Base-by-base conservation (phyloP, 2,113 vertebrate species). In the Probosciger aterrimus region DNA sequence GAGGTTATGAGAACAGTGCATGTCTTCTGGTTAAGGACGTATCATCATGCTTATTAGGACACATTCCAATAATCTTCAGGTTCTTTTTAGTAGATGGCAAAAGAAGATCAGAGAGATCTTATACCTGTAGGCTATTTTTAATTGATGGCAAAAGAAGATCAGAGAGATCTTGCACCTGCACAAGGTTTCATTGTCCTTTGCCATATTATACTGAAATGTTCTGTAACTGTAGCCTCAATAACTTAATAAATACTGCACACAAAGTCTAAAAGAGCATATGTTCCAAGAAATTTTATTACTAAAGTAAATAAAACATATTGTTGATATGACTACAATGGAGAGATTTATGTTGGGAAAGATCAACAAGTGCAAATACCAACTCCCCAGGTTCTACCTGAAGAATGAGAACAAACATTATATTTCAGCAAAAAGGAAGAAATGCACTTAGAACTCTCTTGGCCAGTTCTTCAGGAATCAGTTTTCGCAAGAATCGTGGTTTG, bases 271-370 rank as follows among this genome's bases (percentile, higher is more conserved):
- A 75, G 71, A 91, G 18, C 50, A 82, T 22, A 46, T 35, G 4
- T 44, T 75, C 88, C 53, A 52, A 95, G 70, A 94, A 89, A 83
- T 77, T 90, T 91, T 86, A 68, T 75, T 75, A 65, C 75, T 80
- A 76, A 89, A 78, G 73, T 75, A 96, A 95, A 89, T 65, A 94
- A 95, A 90, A 84, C 74, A 93, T 83, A 67, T 76, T 94, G 89
- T 92, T 83, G 69, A 79, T 95, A 84, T 76, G 96, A 93, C 73
- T 79, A 90, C 87, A 79, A 79, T 88, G 63, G 93, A 82, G 71
- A 82, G 89, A 86, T 91, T 71, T 96, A 97, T 97, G 96, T 92
- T 94, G 94, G 95, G 96, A 97, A 97, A 97, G 91, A 97, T 97
- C 92, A 97, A 97, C 94, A 96, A 94, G 46, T 87, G 70, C 94